phyloP scores from a whole-genome alignment of 2,113 vertebrate species.

The Tupaia tana region DNA sequence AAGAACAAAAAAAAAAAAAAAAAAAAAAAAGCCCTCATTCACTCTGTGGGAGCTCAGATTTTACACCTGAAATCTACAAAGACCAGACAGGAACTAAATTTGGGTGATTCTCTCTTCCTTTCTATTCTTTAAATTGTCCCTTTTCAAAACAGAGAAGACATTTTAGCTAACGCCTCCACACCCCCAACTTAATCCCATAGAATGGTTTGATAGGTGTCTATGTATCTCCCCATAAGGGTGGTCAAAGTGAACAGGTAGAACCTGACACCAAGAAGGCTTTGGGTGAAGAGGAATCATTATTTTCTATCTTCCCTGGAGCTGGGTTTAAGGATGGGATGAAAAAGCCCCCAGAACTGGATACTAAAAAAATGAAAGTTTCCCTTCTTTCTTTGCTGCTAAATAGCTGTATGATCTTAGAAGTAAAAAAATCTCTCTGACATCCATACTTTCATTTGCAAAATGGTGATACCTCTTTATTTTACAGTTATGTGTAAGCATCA shows the following conservation, averaged over 20 bases:
- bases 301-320: conserved; percentile 29
- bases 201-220: conserved; percentile 27
- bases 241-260: conserved; percentile 12
- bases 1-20: conserved; percentile 71
- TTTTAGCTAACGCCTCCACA: conserved; percentile 49
- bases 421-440: neutral
- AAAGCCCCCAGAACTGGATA: neutral
- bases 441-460: neutral
- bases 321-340: neutral
- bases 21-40: conserved; percentile 57
- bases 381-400: neutral
- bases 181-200: conserved; percentile 10
- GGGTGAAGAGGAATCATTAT: neutral
- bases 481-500: neutral
- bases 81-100: conserved; percentile 77
- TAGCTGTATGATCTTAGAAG: neutral
- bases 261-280: neutral
- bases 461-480: neutral
- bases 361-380: neutral
- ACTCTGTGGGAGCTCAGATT: conserved; percentile 73
- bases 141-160: conserved; percentile 69
- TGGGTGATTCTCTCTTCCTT: conserved; percentile 73
- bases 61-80: conserved; percentile 80
- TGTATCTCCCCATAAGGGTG: neutral
- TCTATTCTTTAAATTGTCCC: conserved; percentile 68